A percentile compares a stretch with the other conserved stretches of the same genome.
Conservation (phyloP, 1,140 invertebrate genomes). For the Lasioglossum baleicum region DNA sequence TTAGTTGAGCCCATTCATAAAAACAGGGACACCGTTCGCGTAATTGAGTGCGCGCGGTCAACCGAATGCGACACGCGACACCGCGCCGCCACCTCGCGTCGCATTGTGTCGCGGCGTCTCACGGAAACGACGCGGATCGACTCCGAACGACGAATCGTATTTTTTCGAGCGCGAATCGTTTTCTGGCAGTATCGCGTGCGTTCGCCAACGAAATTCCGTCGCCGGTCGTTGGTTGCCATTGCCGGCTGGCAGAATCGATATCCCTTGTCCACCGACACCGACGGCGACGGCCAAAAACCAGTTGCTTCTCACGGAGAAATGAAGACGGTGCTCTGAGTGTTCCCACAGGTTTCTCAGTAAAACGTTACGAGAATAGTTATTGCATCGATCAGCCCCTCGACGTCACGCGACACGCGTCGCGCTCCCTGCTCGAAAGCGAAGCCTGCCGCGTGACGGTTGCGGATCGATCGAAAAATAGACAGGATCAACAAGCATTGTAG, state of each 20-base stretch:
- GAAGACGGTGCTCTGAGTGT: neutral
- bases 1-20: conserved; percentile 43
- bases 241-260: neutral
- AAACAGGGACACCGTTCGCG: neutral
- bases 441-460: neutral
- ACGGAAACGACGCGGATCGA: too few species aligned
- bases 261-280: neutral
- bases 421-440: neutral
- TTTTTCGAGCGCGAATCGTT: conserved; percentile 12
- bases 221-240: neutral
- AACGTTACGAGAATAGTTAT: neutral
- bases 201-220: neutral
- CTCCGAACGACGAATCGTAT: neutral
- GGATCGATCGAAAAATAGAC: conserved; percentile 1
- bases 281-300: too few species aligned
- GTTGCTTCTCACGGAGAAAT: neutral
- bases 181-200: conserved; percentile 23
- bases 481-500: conserved; percentile 12
- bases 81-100: neutral
- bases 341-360: conserved; percentile 11
- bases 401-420: neutral
- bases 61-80: neutral
- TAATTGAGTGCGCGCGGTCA: neutral
- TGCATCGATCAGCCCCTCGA: neutral
- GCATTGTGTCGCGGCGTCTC: too few species aligned